Conservation (phyloP, 2,113 vertebrate genomes). For the Erinaceus europaeus region DNA sequence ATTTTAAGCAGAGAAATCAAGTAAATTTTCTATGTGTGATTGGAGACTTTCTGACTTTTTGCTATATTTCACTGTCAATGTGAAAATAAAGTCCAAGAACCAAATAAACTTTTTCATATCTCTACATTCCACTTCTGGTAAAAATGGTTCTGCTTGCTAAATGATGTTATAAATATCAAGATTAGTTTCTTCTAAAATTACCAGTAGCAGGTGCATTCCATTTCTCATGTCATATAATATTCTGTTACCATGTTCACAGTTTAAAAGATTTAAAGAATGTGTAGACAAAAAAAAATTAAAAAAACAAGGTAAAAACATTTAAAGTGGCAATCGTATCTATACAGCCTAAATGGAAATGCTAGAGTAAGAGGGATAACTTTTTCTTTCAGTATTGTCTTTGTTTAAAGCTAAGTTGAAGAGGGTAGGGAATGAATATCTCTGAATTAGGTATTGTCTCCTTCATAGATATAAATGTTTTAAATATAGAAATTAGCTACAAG, state of each 20-base stretch:
- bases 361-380: background rate
- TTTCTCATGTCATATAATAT: slow-evolving; percentile 77
- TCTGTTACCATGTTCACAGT: slow-evolving; percentile 75
- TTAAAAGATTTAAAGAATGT: slow-evolving; percentile 69
- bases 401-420: background rate
- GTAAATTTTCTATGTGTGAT: slow-evolving; percentile 68
- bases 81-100: slow-evolving; percentile 71
- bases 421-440: background rate
- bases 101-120: slow-evolving; percentile 76
- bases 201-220: slow-evolving; percentile 76
- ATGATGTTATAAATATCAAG: slow-evolving; percentile 80
- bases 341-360: background rate
- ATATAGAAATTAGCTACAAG: slow-evolving; percentile 50
- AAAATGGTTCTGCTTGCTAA: slow-evolving; percentile 72
- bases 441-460: slow-evolving; percentile 1
- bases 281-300: slow-evolving; percentile 14
- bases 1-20: background rate
- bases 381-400: slow-evolving; percentile 19
- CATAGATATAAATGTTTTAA: slow-evolving; percentile 47
- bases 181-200: slow-evolving; percentile 84
- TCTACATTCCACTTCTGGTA: slow-evolving; percentile 75
- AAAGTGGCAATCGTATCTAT: slow-evolving; percentile 43
- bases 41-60: slow-evolving; percentile 45
- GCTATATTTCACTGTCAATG: slow-evolving; percentile 34
- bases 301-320: background rate